Evolutionary conservation across 2,797 vertebrate species (phyloP).

Genomic region (Austrolebias charrua): DNA sequence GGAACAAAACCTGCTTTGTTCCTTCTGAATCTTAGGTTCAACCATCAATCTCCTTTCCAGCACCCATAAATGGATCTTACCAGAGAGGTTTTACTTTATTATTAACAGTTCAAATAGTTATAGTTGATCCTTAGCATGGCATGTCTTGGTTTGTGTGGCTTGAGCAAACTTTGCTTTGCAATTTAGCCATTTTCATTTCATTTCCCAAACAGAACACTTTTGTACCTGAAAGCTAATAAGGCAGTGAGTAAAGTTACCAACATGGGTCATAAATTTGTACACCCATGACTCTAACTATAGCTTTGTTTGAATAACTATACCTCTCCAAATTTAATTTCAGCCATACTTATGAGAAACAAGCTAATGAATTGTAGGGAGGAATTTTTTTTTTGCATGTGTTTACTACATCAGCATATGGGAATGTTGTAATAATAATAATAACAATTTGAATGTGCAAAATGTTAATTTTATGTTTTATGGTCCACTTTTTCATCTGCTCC

Average conservation of each 20-base stretch:
- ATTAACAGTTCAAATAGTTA: too few species aligned
- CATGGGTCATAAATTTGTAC: constrained; percentile 58
- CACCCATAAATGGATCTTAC: too few species aligned
- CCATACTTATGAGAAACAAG: constrained; percentile 16
- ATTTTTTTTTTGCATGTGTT: neutral
- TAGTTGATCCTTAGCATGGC: neutral
- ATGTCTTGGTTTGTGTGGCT: constrained; percentile 3
- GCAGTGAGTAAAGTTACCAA: constrained; percentile 54
- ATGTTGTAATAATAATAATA: neutral
- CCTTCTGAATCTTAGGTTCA: too few species aligned
- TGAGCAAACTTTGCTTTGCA: constrained; percentile 7
- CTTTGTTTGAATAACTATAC: constrained; percentile 46
- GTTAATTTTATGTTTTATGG: neutral
- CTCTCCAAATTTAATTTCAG: constrained; percentile 40
- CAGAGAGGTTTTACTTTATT: too few species aligned
- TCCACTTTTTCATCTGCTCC: neutral
- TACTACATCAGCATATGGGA: neutral
- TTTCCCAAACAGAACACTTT: constrained; percentile 40
- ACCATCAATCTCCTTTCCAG: too few species aligned
- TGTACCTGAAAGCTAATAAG: constrained; percentile 63
- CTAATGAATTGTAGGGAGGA: neutral
- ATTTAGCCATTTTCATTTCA: constrained; percentile 20
- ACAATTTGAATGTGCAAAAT: neutral
- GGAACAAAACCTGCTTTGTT: too few species aligned
- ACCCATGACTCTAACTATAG: constrained; percentile 34